A percentile compares a stretch with the other conserved stretches of the same genome.
Evolutionary conservation across 2,888 invertebrate species (phyloP).

Genomic region (Leptothorax acervorum): DNA sequence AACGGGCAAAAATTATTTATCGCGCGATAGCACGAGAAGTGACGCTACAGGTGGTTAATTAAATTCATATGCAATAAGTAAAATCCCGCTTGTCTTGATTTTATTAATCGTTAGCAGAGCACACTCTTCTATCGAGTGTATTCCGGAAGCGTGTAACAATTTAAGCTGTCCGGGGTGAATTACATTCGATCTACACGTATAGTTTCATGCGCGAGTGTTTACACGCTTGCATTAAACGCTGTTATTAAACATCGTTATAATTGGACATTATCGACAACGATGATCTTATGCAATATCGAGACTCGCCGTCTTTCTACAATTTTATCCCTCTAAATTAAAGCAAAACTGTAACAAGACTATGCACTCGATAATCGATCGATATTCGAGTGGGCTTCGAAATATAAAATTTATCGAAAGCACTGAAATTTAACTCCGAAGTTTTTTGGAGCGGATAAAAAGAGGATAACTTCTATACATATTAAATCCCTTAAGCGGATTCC

Average conservation of each 20-base stretch:
- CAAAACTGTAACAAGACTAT: not conserved
- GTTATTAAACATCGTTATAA: not conserved
- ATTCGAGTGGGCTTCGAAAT: not conserved
- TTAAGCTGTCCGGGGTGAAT: not conserved
- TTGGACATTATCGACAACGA: not conserved
- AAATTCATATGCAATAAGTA: slow-evolving; percentile 34
- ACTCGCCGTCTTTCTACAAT: not conserved
- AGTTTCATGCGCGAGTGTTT: not conserved
- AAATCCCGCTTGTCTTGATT: slow-evolving; percentile 16
- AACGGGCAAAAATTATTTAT: slow-evolving; percentile 35
- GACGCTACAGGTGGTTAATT: slow-evolving; percentile 40
- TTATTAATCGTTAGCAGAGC: not conserved
- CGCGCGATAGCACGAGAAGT: not conserved
- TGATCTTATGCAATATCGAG: slow-evolving; percentile 1
- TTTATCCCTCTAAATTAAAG: not conserved
- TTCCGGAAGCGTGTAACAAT: not conserved
- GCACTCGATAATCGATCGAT: not conserved
- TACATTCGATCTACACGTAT: not conserved
- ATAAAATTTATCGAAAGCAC: not conserved
- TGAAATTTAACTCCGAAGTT: not conserved
- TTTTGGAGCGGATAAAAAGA: not conserved
- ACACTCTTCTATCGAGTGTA: not conserved
- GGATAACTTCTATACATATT: not conserved
- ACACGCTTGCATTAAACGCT: not conserved
- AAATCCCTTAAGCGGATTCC: not conserved